A percentile compares a stretch with the other conserved stretches of the same genome.
These are phyloP conservation scores for Parnassius mnemosyne DNA, from an alignment of 2,888 invertebrate genomes.

Conservation along the genomic window DNA sequence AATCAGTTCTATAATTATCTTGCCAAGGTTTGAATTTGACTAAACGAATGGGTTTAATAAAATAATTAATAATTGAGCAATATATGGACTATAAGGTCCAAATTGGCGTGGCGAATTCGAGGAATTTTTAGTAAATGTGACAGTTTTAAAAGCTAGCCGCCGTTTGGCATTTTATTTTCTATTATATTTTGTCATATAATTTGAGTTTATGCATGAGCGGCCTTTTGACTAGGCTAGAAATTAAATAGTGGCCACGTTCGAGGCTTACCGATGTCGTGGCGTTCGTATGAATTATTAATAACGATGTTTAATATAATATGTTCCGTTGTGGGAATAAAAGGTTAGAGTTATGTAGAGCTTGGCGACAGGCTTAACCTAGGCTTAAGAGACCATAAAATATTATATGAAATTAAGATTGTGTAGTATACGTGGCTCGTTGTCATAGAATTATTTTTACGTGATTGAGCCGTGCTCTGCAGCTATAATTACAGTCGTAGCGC, in stretches of 20 bases:
- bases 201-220: conserved; percentile 30
- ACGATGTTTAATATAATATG: conserved; percentile 16
- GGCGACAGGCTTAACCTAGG: no score
- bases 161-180: conserved; percentile 4
- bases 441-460: no score
- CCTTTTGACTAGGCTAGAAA: conserved; percentile 37
- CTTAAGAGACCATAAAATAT: no score
- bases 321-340: conserved; percentile 6
- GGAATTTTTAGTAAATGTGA: conserved; percentile 23
- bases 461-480: no score
- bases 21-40: background rate
- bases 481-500: no score
- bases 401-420: no score
- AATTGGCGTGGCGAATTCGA: conserved; percentile 29
- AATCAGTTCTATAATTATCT: background rate
- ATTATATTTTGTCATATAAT: conserved; percentile 31
- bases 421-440: no score
- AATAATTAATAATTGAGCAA: conserved; percentile 35
- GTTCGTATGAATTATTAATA: conserved; percentile 54
- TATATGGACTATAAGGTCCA: conserved; percentile 28
- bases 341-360: background rate
- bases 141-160: conserved; percentile 8
- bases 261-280: conserved; percentile 44
- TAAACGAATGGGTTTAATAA: conserved; percentile 28
- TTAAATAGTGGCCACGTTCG: conserved; percentile 41